These are phyloP conservation scores for Homalodisca vitripennis DNA, from an alignment of 1,140 invertebrate genomes.

Conservation along the genomic window DNA sequence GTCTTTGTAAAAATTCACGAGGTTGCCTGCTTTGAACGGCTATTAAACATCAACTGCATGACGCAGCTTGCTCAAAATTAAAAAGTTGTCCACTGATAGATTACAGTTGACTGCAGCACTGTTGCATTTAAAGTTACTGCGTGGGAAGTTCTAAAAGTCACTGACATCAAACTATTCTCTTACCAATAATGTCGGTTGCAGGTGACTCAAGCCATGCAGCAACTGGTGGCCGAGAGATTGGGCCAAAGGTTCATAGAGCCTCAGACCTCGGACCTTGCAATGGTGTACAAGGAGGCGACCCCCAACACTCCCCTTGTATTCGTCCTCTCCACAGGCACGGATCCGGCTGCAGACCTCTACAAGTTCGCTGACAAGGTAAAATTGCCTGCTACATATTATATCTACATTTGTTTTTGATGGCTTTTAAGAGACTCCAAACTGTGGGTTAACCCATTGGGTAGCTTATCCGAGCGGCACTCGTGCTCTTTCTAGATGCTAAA, in stretches of 20 bases:
- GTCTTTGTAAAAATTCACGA: too few relatives aligned
- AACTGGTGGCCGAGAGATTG: conserved; percentile 58
- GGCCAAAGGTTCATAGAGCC: conserved; percentile 66
- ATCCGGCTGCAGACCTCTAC: conserved; percentile 63
- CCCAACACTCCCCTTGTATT: conserved; percentile 63
- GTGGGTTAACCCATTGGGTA: too few relatives aligned
- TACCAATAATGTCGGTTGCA: neutral
- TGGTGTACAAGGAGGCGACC: conserved; percentile 64
- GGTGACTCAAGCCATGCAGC: conserved; percentile 62
- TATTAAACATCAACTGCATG: too few relatives aligned
- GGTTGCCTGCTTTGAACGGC: too few relatives aligned
- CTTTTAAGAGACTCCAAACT: too few relatives aligned
- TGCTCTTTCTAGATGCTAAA: too few relatives aligned
- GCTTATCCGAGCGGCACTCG: too few relatives aligned
- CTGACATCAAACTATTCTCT: too few relatives aligned
- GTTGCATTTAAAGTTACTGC: neutral
- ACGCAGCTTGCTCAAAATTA: neutral
- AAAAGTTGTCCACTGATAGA: too few relatives aligned
- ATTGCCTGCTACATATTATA: neutral
- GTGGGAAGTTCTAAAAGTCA: neutral
- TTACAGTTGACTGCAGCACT: neutral
- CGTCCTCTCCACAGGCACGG: conserved; percentile 67
- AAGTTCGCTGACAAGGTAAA: conserved; percentile 63
- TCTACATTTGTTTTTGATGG: neutral
- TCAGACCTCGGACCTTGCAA: conserved; percentile 61